These are phyloP conservation scores for Cryptocephalus primarius DNA, from an alignment of 2,888 invertebrate genomes.

Conservation along the genomic window DNA sequence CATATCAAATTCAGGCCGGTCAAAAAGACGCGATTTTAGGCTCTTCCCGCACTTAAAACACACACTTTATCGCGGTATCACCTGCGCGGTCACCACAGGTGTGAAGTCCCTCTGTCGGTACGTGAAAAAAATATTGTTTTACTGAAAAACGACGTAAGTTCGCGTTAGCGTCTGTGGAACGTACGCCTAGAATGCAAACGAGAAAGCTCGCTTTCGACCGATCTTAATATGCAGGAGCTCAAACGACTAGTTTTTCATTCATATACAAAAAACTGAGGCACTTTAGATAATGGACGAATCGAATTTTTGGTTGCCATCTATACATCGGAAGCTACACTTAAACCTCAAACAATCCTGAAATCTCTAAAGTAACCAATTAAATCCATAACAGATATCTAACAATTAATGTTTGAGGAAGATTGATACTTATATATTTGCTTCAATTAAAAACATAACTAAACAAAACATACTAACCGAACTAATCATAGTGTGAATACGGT, in stretches of 20 bases:
- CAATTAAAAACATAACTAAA: too few species aligned
- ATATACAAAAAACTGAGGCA: constrained; percentile 33
- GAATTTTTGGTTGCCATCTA: constrained; percentile 14
- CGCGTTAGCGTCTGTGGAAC: constrained; percentile 7
- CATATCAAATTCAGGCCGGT: constrained; percentile 37
- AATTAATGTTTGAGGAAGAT: too few species aligned
- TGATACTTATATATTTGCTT: too few species aligned
- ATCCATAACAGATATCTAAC: too few species aligned
- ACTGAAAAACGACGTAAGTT: constrained; percentile 9
- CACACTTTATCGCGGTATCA: constrained; percentile 28
- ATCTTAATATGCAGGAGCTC: constrained; percentile 29
- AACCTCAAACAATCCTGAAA: not conserved
- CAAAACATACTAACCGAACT: too few species aligned
- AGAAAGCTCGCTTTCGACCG: constrained; percentile 20
- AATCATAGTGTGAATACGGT: too few species aligned
- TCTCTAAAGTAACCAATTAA: too few species aligned
- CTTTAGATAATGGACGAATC: constrained; percentile 25
- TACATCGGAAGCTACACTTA: not conserved
- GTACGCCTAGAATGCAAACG: constrained; percentile 16
- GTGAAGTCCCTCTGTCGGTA: constrained; percentile 34
- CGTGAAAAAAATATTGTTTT: constrained; percentile 21
- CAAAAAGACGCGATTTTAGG: constrained; percentile 21
- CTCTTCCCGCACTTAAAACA: constrained; percentile 25
- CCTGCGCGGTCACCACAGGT: constrained; percentile 34
- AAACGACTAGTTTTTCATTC: constrained; percentile 36